Conservation (phyloP, 35 echinoderm and acorn worm genomes). For the Holothuria glaberrima region DNA sequence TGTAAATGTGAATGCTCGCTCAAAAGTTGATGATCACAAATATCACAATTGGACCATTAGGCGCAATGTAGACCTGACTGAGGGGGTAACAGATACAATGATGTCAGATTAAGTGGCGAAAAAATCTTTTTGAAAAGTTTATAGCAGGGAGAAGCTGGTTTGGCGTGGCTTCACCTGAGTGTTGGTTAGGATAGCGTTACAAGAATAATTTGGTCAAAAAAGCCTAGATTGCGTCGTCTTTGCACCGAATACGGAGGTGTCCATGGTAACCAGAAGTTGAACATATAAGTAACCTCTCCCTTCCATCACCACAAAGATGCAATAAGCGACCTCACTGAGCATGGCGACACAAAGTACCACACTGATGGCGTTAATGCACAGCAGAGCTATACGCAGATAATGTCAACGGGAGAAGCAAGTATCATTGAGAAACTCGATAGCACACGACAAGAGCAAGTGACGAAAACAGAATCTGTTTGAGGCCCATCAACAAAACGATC, state of each 20-base stretch:
- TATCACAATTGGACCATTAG: no score
- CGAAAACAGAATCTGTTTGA: background rate
- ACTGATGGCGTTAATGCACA: background rate
- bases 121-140: no score
- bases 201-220: no score
- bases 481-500: conserved; percentile 17
- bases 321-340: conserved; percentile 24
- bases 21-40: no score
- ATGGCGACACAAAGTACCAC: background rate
- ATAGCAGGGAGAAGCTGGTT: no score
- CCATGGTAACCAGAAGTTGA: conserved; percentile 29
- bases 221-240: conserved; percentile 20
- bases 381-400: no score
- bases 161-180: no score
- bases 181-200: no score
- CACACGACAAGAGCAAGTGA: conserved; percentile 1
- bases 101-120: no score
- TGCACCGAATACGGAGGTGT: background rate
- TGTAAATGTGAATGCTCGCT: no score
- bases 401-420: conserved; percentile 7
- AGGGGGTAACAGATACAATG: no score
- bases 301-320: conserved; percentile 7
- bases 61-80: no score
- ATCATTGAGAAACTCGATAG: conserved; percentile 8
- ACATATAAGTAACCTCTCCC: background rate